Percentiles rank a stretch among this genome's conserved stretches.
These are phyloP conservation scores for Drosophila falleni DNA, from an alignment of 2,888 invertebrate genomes.

Conservation along the genomic window DNA sequence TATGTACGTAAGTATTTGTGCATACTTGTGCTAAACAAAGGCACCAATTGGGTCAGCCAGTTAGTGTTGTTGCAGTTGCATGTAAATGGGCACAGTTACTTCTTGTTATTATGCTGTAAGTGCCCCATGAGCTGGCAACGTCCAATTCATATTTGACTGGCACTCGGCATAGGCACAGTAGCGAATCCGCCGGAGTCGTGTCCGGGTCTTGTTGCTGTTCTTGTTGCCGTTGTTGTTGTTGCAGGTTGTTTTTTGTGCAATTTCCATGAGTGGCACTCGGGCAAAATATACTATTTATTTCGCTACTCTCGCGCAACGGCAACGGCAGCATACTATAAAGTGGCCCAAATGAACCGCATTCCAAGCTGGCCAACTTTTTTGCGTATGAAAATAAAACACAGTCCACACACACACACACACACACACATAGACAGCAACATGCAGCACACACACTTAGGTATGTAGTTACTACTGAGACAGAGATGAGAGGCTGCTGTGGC, in stretches of 20 bases:
- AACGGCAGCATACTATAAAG: too few species aligned
- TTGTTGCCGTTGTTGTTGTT: conserved; percentile 19
- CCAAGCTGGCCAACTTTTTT: conserved; percentile 71
- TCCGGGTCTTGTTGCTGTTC: conserved; percentile 16
- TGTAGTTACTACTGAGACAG: conserved; percentile 35
- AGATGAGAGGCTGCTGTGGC: conserved; percentile 58
- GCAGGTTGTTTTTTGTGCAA: conserved; percentile 61
- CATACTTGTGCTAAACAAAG: conserved; percentile 35
- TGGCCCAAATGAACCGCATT: conserved; percentile 75
- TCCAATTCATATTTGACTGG: conserved; percentile 76
- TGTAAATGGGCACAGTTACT: conserved; percentile 60
- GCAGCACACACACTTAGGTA: conserved; percentile 11
- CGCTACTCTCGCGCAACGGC: conserved; percentile 56
- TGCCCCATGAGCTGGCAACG: conserved; percentile 43
- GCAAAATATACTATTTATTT: conserved; percentile 79
- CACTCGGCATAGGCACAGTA: conserved; percentile 58
- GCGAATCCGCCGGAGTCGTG: conserved; percentile 13
- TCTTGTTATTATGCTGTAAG: conserved; percentile 69
- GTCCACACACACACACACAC: conserved; percentile 7
- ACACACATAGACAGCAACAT: neutral
- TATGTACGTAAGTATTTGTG: conserved; percentile 7
- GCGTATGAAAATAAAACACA: conserved; percentile 68
- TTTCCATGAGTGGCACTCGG: conserved; percentile 79
- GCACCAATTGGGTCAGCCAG: conserved; percentile 58
- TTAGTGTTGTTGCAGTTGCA: conserved; percentile 40